Conservation (phyloP, 2,113 vertebrate species). For the Phrynosoma platyrhinos region DNA sequence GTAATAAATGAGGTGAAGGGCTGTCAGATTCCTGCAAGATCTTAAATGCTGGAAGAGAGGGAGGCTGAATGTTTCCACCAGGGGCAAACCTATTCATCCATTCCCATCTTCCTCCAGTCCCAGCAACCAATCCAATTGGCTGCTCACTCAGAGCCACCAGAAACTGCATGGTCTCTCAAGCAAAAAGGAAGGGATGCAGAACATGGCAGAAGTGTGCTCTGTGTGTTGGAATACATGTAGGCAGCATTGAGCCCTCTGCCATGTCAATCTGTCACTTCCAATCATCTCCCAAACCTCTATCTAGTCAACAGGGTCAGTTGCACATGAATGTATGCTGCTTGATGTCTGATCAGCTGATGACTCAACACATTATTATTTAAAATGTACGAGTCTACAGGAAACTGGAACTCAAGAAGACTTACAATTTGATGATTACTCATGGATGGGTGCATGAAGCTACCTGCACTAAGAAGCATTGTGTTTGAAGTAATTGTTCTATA, state of each 20-base stretch:
- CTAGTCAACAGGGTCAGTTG: neutral
- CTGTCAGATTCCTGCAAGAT: too few species aligned
- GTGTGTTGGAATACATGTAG: neutral
- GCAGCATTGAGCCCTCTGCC: neutral
- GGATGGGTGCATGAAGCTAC: neutral
- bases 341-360: conserved; percentile 6
- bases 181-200: too few species aligned
- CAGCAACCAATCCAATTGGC: too few species aligned
- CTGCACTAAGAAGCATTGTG: neutral
- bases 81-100: too few species aligned
- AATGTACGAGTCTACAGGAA: neutral
- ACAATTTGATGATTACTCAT: neutral
- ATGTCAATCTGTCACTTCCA: neutral
- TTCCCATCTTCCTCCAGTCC: too few species aligned
- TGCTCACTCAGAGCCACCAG: too few species aligned
- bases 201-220: neutral
- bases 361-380: neutral
- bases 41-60: too few species aligned
- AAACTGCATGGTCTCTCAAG: too few species aligned
- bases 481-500: neutral
- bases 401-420: neutral
- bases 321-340: neutral
- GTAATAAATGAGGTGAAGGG: neutral
- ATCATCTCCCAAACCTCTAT: neutral
- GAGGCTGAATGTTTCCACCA: too few species aligned